phyloP scores from a whole-genome alignment of 2,113 vertebrate species.

The Chitala chitala region DNA sequence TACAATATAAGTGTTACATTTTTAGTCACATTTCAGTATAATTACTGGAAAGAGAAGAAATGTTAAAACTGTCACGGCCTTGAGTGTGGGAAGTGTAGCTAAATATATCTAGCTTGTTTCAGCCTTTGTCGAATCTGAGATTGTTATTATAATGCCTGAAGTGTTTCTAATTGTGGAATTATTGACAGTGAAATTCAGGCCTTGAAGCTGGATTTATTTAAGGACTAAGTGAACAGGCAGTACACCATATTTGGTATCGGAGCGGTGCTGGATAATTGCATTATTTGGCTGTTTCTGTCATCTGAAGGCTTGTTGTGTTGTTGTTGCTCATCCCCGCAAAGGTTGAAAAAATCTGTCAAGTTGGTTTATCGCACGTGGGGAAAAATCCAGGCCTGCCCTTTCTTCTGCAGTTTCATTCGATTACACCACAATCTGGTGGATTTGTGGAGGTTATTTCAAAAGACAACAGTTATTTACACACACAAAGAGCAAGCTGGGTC shows the following conservation, averaged over 20 bases:
- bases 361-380: background rate
- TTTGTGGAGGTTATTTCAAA: conserved; percentile 10
- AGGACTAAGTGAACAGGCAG: background rate
- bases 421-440: conserved; percentile 4
- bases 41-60: too few species aligned
- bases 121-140: background rate
- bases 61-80: background rate
- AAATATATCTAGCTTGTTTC: background rate
- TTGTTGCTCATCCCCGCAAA: background rate
- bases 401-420: background rate
- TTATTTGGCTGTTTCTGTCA: background rate
- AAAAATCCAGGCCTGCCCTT: background rate
- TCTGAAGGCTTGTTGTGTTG: background rate
- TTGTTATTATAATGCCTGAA: background rate
- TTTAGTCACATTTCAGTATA: too few species aligned
- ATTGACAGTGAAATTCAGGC: background rate
- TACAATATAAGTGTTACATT: too few species aligned
- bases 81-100: background rate
- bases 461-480: conserved; percentile 2
- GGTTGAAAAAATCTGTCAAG: background rate
- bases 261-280: background rate
- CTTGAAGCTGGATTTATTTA: background rate
- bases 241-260: background rate
- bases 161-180: background rate
- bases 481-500: background rate